These are phyloP conservation scores for Eublepharis macularius DNA, from an alignment of 2,113 vertebrate species.

Conservation along the genomic window DNA sequence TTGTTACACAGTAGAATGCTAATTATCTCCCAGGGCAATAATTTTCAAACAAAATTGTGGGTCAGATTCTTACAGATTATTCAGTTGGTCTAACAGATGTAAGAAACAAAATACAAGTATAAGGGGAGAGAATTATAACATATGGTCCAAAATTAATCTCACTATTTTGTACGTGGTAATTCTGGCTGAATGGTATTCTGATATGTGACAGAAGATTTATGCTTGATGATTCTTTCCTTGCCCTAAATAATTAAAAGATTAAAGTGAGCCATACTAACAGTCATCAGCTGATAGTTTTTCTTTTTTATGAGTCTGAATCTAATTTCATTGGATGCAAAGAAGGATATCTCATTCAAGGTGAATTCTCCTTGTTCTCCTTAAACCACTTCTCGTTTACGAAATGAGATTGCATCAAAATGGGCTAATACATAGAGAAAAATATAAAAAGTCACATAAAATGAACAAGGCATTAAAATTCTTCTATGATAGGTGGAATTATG, in stretches of 20 bases:
- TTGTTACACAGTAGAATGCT: neutral
- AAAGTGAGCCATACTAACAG: neutral
- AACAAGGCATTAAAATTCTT: neutral
- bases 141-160: neutral
- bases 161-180: neutral
- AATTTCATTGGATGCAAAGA: neutral
- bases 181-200: neutral
- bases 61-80: neutral
- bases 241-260: neutral
- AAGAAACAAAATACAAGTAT: neutral
- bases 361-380: neutral
- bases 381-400: neutral
- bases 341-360: neutral
- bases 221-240: neutral
- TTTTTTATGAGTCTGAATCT: neutral
- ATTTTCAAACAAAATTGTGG: neutral
- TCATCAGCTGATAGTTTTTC: neutral
- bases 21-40: neutral
- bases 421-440: neutral
- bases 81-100: neutral
- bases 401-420: neutral
- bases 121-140: neutral
- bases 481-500: neutral
- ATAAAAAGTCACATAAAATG: neutral
- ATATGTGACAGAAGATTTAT: neutral